Evolutionary conservation across 1,140 invertebrate genomes (phyloP).

Genomic region (Pseudachorutes palmiensis): DNA sequence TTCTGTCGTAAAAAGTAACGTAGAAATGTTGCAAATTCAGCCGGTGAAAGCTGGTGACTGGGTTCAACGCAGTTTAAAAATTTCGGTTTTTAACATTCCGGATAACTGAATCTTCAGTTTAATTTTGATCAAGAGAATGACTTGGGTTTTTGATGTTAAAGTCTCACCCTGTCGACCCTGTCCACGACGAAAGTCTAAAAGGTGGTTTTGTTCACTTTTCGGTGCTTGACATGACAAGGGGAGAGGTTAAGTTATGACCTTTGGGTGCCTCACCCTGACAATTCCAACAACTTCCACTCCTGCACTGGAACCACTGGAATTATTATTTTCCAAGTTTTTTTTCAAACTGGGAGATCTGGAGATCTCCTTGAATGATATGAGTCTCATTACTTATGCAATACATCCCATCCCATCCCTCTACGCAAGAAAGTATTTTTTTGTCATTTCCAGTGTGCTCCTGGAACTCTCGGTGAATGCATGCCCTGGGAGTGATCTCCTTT

Average conservation of each 20-base stretch:
- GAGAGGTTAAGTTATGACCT: constrained; percentile 31
- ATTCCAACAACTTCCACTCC: neutral
- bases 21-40: constrained; percentile 25
- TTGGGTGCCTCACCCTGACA: constrained; percentile 26
- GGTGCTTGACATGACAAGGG: constrained; percentile 5
- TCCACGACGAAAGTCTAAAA: too few species aligned
- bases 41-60: too few species aligned
- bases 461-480: too few species aligned
- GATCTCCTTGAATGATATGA: constrained; percentile 3
- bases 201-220: too few species aligned
- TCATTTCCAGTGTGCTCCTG: too few species aligned
- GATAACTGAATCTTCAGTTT: too few species aligned
- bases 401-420: constrained; percentile 9
- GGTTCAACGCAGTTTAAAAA: too few species aligned
- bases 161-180: too few species aligned
- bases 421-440: neutral
- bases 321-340: constrained; percentile 2
- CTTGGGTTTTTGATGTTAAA: too few species aligned
- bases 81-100: too few species aligned
- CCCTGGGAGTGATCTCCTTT: too few species aligned
- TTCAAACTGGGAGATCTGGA: constrained; percentile 1
- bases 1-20: constrained; percentile 26
- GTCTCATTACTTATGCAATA: constrained; percentile 14
- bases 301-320: constrained; percentile 1
- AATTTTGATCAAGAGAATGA: too few species aligned